phyloP scores from a whole-genome alignment of 64 coral and sea anemone genomes.

The Exaiptasia diaphana region DNA sequence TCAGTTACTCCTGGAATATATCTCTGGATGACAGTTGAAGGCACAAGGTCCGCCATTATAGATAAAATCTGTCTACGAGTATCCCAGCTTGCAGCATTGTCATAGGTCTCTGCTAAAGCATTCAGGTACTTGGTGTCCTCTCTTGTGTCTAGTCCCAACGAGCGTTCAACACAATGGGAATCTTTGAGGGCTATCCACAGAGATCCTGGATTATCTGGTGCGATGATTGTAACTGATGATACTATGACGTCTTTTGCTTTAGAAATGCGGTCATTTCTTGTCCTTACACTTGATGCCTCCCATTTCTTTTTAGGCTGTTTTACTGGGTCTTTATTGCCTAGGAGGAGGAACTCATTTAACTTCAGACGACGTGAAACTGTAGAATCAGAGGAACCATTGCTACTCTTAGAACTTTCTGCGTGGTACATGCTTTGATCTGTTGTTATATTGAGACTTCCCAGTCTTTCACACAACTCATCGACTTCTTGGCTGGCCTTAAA shows the following conservation, averaged over 20 bases:
- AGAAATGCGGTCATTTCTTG: constrained; percentile 10
- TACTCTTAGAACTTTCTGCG: not conserved
- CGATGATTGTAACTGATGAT: constrained; percentile 11
- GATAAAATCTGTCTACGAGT: constrained; percentile 49
- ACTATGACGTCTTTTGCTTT: constrained; percentile 49
- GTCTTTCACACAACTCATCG: not conserved
- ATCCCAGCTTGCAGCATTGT: constrained; percentile 43
- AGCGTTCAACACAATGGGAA: constrained; percentile 26
- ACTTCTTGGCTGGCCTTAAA: constrained; percentile 3
- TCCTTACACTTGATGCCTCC: not conserved
- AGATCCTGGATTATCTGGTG: constrained; percentile 35
- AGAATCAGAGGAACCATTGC: constrained; percentile 11
- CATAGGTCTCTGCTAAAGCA: constrained; percentile 58
- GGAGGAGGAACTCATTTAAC: constrained; percentile 13
- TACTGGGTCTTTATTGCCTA: not conserved
- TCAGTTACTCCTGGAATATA: constrained; percentile 56
- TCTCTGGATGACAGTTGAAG: constrained; percentile 26
- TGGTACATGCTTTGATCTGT: not conserved
- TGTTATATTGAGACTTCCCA: not conserved
- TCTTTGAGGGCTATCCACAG: constrained; percentile 47
- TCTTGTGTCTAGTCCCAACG: constrained; percentile 19
- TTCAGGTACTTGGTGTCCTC: constrained; percentile 43
- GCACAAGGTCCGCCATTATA: constrained; percentile 52
- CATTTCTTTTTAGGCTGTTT: constrained; percentile 28
- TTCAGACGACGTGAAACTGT: not conserved